These are phyloP conservation scores for Chaenocephalus aceratus DNA, from an alignment of 2,113 vertebrate genomes.

Conservation along the genomic window DNA sequence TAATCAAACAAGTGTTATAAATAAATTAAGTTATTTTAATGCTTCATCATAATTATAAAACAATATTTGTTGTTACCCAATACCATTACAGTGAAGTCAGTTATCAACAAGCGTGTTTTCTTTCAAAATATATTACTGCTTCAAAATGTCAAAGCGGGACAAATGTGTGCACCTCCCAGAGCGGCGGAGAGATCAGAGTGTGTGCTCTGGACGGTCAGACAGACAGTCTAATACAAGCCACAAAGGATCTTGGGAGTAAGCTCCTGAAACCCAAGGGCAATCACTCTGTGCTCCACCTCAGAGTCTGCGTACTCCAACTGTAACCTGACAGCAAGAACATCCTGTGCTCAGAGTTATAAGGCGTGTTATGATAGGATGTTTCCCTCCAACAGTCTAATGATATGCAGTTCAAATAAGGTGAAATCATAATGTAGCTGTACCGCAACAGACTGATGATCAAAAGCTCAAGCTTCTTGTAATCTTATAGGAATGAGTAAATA, in stretches of 20 bases:
- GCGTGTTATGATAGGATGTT: not conserved
- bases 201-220: constrained; percentile 56
- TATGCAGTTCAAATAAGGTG: not conserved
- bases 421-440: not conserved
- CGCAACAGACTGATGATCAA: not conserved
- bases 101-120: not conserved
- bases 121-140: not conserved
- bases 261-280: constrained; percentile 33
- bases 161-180: constrained; percentile 69
- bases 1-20: not conserved
- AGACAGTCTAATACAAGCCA: constrained; percentile 48
- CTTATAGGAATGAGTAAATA: not conserved
- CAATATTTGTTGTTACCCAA: not conserved
- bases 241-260: constrained; percentile 54
- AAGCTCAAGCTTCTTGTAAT: not conserved
- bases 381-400: not conserved
- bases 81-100: not conserved
- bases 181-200: constrained; percentile 64
- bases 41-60: not conserved
- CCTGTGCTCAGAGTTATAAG: not conserved
- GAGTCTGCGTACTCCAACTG: constrained; percentile 9
- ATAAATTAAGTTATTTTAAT: not conserved
- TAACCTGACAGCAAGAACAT: constrained; percentile 1
- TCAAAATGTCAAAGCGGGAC: constrained; percentile 54
- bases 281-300: constrained; percentile 30